Percentiles rank a stretch among this genome's conserved stretches.
Conservation (phyloP, 2,797 vertebrate species). For the Rhynchotus rufescens region DNA sequence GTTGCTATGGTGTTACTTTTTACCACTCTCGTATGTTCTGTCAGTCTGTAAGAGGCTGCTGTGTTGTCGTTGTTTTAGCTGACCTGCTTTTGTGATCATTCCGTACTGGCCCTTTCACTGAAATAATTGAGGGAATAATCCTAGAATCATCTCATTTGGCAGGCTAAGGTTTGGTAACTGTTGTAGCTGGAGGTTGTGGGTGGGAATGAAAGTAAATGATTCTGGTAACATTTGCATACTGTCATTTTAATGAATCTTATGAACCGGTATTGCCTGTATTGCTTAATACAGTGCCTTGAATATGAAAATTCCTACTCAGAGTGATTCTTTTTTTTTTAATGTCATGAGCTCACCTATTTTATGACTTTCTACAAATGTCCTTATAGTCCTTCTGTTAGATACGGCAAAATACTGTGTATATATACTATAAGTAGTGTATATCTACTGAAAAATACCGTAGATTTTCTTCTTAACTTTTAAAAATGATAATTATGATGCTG, state of each 20-base stretch:
- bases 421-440: not conserved
- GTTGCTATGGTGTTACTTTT: not conserved
- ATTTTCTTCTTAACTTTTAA: not conserved
- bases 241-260: not conserved
- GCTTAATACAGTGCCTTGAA: constrained; percentile 22
- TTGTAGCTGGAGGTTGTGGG: not conserved
- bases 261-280: not conserved
- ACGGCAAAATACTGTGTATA: constrained; percentile 7
- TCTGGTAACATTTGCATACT: constrained; percentile 12
- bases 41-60: not conserved
- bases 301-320: constrained; percentile 21
- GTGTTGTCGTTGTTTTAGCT: not conserved
- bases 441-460: not conserved
- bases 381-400: constrained; percentile 38
- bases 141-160: not conserved
- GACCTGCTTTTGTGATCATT: not conserved
- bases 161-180: not conserved
- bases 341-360: constrained; percentile 17
- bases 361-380: constrained; percentile 36
- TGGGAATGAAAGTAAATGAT: not conserved
- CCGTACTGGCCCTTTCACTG: not conserved
- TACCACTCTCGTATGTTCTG: not conserved
- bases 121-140: not conserved
- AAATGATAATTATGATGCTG: not conserved
- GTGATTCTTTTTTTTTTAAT: not conserved